Evolutionary conservation across 2,888 invertebrate genomes (phyloP).

Genomic region (Petrophora chlorosata): DNA sequence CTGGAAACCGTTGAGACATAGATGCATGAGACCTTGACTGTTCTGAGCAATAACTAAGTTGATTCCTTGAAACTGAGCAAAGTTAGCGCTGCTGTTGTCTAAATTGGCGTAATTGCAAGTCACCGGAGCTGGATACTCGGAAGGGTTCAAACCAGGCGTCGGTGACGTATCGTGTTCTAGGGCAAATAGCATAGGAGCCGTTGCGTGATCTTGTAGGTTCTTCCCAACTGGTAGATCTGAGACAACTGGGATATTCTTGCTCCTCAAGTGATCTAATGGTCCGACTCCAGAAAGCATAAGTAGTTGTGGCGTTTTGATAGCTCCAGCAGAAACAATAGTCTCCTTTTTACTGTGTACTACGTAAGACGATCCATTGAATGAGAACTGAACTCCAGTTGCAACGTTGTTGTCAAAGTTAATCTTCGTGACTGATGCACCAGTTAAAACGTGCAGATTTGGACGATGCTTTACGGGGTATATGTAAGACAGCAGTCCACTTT

Average conservation of each 20-base stretch:
- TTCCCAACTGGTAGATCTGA: conserved; percentile 67
- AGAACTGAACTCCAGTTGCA: conserved; percentile 48
- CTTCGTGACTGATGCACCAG: conserved; percentile 40
- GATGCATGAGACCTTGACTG: conserved; percentile 11
- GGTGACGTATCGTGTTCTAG: background rate
- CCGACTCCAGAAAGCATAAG: conserved; percentile 77
- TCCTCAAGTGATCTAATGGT: conserved; percentile 53
- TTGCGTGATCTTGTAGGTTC: conserved; percentile 71
- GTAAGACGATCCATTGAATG: conserved; percentile 38
- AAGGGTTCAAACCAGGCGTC: conserved; percentile 24
- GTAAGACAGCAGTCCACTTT: conserved; percentile 41
- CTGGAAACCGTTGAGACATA: conserved; percentile 69
- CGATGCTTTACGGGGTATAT: conserved; percentile 34
- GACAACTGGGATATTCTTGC: conserved; percentile 54
- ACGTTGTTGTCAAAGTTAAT: conserved; percentile 48
- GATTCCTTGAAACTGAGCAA: conserved; percentile 39
- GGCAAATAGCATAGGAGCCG: conserved; percentile 44
- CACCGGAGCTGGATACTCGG: conserved; percentile 31
- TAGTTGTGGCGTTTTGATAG: conserved; percentile 70
- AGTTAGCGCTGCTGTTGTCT: conserved; percentile 26
- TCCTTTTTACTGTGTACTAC: conserved; percentile 62
- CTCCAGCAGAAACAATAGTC: conserved; percentile 70
- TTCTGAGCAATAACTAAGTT: conserved; percentile 28
- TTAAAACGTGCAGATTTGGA: conserved; percentile 42
- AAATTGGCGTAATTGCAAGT: conserved; percentile 36